Conservation (phyloP, 37 sponge, comb jelly and placozoan species). For the Petrosia ficiformis region DNA sequence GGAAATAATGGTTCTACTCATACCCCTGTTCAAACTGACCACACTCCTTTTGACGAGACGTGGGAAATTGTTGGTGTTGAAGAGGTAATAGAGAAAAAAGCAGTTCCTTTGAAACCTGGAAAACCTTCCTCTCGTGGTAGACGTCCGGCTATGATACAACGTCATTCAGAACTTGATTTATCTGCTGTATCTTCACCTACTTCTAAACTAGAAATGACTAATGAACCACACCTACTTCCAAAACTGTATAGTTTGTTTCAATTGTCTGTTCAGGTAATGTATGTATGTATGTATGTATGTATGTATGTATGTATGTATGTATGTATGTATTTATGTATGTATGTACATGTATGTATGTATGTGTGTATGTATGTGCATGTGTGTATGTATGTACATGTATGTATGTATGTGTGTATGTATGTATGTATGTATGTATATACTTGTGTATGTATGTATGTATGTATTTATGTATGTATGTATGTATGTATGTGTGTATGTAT, state of each 20-base stretch:
- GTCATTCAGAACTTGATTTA: background rate
- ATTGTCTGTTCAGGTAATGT: no score
- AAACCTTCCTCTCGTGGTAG: slow-evolving; percentile 11
- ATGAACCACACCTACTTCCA: background rate
- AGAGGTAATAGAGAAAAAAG: background rate
- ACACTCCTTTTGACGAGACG: background rate
- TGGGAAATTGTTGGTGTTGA: slow-evolving; percentile 6
- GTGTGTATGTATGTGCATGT: no score
- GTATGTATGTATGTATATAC: no score
- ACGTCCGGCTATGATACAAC: background rate
- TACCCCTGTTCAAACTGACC: background rate
- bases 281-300: no score
- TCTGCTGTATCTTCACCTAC: background rate
- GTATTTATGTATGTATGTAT: no score
- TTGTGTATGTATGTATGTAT: no score
- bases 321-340: no score
- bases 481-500: no score
- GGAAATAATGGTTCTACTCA: background rate
- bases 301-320: no score
- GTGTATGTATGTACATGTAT: no score
- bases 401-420: no score
- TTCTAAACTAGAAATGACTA: background rate
- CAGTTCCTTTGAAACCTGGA: background rate
- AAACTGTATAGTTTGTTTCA: background rate
- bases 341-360: no score